Percentiles rank a stretch among this genome's conserved stretches.
phyloP scores from a whole-genome alignment of 1,140 invertebrate species.

The Brevipalpus yothersi region DNA sequence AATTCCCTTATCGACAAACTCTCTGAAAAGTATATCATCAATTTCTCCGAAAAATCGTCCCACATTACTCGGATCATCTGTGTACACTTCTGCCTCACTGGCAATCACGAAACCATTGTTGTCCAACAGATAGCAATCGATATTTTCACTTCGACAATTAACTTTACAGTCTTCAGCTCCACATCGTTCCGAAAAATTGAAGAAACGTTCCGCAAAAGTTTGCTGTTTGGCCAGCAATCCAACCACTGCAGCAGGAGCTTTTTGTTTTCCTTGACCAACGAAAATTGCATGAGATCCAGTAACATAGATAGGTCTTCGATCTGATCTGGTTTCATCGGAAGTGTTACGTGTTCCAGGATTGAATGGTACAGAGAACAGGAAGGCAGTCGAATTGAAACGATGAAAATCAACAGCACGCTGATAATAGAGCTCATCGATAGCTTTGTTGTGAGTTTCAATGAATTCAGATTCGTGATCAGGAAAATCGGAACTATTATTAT shows the following conservation, averaged over 20 bases:
- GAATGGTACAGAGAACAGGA: conserved; percentile 72
- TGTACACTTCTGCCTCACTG: conserved; percentile 35
- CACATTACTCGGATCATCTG: conserved; percentile 3
- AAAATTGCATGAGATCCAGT: conserved; percentile 74
- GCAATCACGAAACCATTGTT: conserved; percentile 82
- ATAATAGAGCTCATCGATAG: conserved; percentile 76
- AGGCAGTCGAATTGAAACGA: conserved; percentile 43
- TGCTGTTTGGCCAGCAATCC: conserved; percentile 26
- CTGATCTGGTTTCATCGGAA: not conserved
- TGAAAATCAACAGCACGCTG: conserved; percentile 71
- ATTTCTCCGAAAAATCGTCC: conserved; percentile 61
- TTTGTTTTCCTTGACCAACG: conserved; percentile 43
- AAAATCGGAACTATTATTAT: not conserved
- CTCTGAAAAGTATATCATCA: conserved; percentile 83
- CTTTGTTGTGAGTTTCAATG: not conserved
- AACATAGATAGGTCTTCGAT: conserved; percentile 21
- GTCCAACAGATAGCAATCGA: conserved; percentile 74
- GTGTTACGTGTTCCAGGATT: not conserved
- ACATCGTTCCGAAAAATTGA: conserved; percentile 15
- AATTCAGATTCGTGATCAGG: not conserved
- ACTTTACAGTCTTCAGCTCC: conserved; percentile 9
- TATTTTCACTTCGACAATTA: conserved; percentile 28
- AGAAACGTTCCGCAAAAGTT: conserved; percentile 15
- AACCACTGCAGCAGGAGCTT: conserved; percentile 66
- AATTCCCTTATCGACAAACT: conserved; percentile 61